A percentile compares a stretch with the other conserved stretches of the same genome.
phyloP scores from a whole-genome alignment of 2,888 invertebrate genomes.

The Xanthorhoe spadicearia region DNA sequence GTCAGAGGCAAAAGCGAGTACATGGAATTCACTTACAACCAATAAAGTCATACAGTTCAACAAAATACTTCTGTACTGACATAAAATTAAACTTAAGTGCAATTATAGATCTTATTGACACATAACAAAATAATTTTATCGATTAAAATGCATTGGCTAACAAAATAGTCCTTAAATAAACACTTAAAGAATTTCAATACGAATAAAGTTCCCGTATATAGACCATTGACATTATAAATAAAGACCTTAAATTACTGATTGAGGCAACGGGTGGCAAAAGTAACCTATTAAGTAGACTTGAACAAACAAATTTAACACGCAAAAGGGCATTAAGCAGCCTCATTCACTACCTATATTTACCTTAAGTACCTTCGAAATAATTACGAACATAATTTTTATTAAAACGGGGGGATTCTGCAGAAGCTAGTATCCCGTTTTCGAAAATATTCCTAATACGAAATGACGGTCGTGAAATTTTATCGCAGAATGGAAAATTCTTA shows the following conservation, averaged over 20 bases:
- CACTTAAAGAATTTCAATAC: neutral
- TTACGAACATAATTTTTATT: neutral
- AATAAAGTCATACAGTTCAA: neutral
- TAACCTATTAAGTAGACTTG: neutral
- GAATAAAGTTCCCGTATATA: constrained; percentile 13
- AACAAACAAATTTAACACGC: neutral
- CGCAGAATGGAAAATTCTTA: neutral
- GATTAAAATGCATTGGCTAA: constrained; percentile 38
- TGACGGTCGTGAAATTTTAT: neutral
- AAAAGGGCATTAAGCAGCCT: neutral
- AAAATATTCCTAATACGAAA: neutral
- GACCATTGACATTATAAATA: constrained; percentile 9
- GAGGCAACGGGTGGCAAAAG: constrained; percentile 17
- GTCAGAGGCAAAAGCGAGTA: neutral
- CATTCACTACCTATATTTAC: neutral
- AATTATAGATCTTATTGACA: neutral
- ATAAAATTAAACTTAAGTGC: neutral
- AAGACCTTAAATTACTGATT: neutral
- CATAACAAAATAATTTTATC: constrained; percentile 17
- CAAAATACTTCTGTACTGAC: neutral
- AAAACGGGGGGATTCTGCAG: neutral
- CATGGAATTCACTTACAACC: neutral
- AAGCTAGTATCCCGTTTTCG: neutral
- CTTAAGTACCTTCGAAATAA: neutral
- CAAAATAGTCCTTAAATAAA: constrained; percentile 10